Percentiles rank a stretch among this genome's conserved stretches.
These are phyloP conservation scores for Enteromius afrohamiltoni DNA, from an alignment of 2,797 vertebrate species.

Conservation along the genomic window DNA sequence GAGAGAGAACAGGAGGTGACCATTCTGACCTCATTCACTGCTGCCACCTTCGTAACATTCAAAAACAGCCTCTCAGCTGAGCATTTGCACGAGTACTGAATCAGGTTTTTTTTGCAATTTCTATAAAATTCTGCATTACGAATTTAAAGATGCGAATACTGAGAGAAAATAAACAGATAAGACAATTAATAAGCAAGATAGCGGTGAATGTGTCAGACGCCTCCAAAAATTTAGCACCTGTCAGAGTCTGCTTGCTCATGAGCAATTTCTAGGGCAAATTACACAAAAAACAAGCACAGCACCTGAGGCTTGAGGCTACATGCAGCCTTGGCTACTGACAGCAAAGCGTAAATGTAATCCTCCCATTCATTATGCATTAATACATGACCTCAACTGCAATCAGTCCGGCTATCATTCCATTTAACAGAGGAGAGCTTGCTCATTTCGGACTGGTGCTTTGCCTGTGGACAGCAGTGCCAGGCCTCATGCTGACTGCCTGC, in stretches of 20 bases:
- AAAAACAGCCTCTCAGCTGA: constrained; percentile 1
- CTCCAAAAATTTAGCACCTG: no score
- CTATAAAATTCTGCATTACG: not conserved
- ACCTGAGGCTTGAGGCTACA: not conserved
- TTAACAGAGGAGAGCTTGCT: constrained; percentile 29
- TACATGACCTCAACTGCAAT: constrained; percentile 34
- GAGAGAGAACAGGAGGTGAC: constrained; percentile 30
- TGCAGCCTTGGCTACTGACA: not conserved
- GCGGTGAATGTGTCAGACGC: not conserved
- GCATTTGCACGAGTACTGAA: not conserved
- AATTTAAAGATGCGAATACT: not conserved
- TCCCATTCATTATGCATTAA: constrained; percentile 41
- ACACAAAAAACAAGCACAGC: not conserved
- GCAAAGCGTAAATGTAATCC: constrained; percentile 26
- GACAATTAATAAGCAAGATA: not conserved
- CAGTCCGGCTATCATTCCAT: constrained; percentile 31
- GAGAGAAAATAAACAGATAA: not conserved
- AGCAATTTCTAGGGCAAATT: constrained; percentile 2
- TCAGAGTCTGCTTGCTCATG: not conserved
- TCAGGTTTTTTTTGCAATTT: not conserved
- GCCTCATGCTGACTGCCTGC: constrained; percentile 32
- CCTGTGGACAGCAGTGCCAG: constrained; percentile 28
- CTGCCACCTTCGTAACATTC: not conserved
- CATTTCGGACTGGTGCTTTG: constrained; percentile 28
- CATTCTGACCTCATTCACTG: constrained; percentile 32